phyloP scores from a whole-genome alignment of 2,888 invertebrate genomes.

The Keiferia lycopersicella region DNA sequence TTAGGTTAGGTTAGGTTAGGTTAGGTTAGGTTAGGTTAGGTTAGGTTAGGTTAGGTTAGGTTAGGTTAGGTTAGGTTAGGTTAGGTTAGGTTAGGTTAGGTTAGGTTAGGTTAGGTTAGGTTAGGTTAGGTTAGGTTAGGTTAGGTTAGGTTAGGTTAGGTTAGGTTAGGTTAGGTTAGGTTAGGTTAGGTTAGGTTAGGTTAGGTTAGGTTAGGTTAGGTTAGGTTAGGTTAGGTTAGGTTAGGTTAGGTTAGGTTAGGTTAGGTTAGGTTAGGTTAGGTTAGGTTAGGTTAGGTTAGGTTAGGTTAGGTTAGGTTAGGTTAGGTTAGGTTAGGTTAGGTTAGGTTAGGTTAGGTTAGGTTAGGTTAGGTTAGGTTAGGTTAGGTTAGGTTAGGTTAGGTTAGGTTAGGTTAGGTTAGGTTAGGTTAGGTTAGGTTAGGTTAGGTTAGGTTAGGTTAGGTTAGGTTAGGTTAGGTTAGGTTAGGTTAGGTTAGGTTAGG shows the following conservation, averaged over 20 bases:
- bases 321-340: constrained; percentile 23
- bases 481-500: constrained; percentile 31
- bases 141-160: constrained; percentile 18
- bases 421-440: constrained; percentile 24
- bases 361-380: constrained; percentile 24
- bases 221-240: constrained; percentile 24
- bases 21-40: constrained; percentile 24
- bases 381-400: constrained; percentile 24
- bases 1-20: constrained; percentile 24
- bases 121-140: constrained; percentile 24
- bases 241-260: constrained; percentile 20
- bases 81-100: constrained; percentile 24
- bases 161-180: constrained; percentile 27
- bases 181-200: constrained; percentile 24
- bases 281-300: constrained; percentile 22
- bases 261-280: constrained; percentile 23
- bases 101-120: constrained; percentile 19
- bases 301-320: constrained; percentile 23
- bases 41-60: constrained; percentile 23
- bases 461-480: constrained; percentile 27
- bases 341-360: constrained; percentile 23
- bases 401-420: constrained; percentile 24
- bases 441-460: constrained; percentile 24
- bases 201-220: constrained; percentile 25
- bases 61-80: constrained; percentile 24